A percentile compares a stretch with the other conserved stretches of the same genome.
Conservation (phyloP, 2,888 invertebrate species). For the Selenia dentaria region DNA sequence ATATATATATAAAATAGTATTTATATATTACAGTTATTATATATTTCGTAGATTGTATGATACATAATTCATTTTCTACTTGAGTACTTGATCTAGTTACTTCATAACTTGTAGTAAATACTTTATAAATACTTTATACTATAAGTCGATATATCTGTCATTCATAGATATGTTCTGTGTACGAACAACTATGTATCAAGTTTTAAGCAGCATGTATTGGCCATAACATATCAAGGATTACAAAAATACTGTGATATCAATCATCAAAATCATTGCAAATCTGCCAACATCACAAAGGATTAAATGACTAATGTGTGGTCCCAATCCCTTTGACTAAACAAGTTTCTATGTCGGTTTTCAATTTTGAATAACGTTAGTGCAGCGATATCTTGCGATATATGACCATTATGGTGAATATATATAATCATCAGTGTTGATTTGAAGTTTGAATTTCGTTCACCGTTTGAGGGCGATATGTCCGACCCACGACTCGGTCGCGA, state of each 20-base stretch:
- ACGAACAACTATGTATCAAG: no score
- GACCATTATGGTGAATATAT: conserved; percentile 5
- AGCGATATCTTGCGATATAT: neutral
- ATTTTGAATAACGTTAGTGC: conserved; percentile 5
- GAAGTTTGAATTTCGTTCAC: conserved; percentile 4
- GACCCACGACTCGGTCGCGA: conserved; percentile 5
- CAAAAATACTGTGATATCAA: neutral
- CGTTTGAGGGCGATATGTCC: conserved; percentile 11
- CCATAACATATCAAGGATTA: neutral
- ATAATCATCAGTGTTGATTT: conserved; percentile 16
- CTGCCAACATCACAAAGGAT: neutral
- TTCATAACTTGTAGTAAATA: no score
- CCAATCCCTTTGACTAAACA: conserved; percentile 15
- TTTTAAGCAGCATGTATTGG: neutral
- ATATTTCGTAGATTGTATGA: no score
- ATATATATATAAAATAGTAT: no score
- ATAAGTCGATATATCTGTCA: no score
- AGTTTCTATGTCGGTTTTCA: conserved; percentile 3
- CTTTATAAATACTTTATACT: no score
- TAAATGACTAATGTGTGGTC: conserved; percentile 15
- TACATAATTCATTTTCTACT: no score
- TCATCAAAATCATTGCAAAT: conserved; percentile 3
- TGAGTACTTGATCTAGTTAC: no score
- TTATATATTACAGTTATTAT: no score
- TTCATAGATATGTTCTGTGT: no score